These are phyloP conservation scores for Lordiphosa mommai DNA, from an alignment of 1,140 invertebrate genomes.

Conservation along the genomic window DNA sequence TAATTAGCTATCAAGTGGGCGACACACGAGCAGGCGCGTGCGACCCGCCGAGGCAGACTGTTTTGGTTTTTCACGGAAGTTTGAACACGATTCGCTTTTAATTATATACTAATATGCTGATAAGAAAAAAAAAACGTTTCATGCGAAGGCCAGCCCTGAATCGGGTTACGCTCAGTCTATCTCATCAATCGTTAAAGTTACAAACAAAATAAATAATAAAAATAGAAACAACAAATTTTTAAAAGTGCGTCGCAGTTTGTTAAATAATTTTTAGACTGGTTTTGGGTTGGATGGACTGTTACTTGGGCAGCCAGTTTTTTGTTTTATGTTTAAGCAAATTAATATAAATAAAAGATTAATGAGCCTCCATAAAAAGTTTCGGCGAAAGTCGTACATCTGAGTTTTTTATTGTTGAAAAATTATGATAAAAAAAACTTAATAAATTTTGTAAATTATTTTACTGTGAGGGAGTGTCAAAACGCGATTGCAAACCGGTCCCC, in stretches of 20 bases:
- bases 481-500: too few species aligned
- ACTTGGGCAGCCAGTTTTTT: conserved; percentile 44
- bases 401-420: too few species aligned
- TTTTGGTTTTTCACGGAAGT: conserved; percentile 10
- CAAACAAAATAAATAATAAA: conserved; percentile 12
- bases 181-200: conserved; percentile 16
- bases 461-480: too few species aligned
- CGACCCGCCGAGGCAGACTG: background rate
- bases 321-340: conserved; percentile 5
- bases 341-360: too few species aligned
- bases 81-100: conserved; percentile 4
- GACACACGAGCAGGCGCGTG: background rate
- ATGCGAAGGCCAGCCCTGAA: conserved; percentile 38
- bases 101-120: conserved; percentile 2
- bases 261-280: conserved; percentile 28
- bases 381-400: too few species aligned
- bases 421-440: too few species aligned
- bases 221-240: background rate
- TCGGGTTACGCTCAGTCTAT: conserved; percentile 10
- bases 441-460: too few species aligned
- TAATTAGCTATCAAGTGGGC: conserved; percentile 13
- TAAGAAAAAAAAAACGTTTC: background rate
- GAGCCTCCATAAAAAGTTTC: too few species aligned
- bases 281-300: conserved; percentile 35
- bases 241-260: conserved; percentile 57